phyloP scores from a whole-genome alignment of 2,797 vertebrate species.

The Scolopax rusticola region DNA sequence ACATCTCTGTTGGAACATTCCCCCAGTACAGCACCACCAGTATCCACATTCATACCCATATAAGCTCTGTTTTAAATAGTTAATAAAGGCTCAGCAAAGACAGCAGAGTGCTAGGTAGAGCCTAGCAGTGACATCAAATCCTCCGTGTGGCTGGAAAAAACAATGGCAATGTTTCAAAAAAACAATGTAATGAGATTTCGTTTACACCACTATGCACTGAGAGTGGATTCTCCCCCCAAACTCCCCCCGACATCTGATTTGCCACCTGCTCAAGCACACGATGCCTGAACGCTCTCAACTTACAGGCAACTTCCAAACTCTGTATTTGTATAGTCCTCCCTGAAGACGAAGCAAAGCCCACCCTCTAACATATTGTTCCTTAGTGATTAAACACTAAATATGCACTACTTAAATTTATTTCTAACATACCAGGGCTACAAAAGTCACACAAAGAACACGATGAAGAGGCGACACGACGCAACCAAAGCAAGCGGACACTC shows the following conservation, averaged over 20 bases:
- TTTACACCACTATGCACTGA: background rate
- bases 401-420: slow-evolving; percentile 44
- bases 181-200: slow-evolving; percentile 10
- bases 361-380: slow-evolving; percentile 19
- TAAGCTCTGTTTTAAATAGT: background rate
- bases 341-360: slow-evolving; percentile 39
- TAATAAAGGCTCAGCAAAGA: background rate
- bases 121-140: background rate
- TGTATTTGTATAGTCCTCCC: background rate
- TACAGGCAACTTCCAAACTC: slow-evolving; percentile 27
- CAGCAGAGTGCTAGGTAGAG: background rate
- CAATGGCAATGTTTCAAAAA: background rate
- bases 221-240: background rate
- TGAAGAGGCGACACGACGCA: slow-evolving; percentile 44
- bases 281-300: background rate
- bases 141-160: background rate
- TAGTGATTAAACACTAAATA: slow-evolving; percentile 20
- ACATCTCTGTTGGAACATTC: background rate
- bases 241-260: background rate
- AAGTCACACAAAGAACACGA: slow-evolving; percentile 48
- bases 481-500: slow-evolving; percentile 63
- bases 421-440: slow-evolving; percentile 13
- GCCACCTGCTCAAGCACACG: background rate
- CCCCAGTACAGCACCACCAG: fast-evolving
- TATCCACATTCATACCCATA: background rate